Conservation (phyloP, 2,888 invertebrate genomes). For the Cybosia mesomella region DNA sequence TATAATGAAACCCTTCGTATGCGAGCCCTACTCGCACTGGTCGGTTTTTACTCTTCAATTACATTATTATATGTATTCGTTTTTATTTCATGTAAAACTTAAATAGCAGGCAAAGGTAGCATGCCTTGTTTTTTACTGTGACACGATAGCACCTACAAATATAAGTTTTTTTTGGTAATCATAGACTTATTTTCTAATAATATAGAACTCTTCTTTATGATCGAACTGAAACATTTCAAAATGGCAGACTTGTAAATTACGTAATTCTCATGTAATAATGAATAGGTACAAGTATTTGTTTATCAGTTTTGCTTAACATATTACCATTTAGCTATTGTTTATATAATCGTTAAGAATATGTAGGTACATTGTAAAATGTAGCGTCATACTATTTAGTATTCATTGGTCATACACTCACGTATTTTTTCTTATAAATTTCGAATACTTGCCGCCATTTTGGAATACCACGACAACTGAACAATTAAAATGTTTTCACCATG, state of each 20-base stretch:
- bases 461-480: not conserved
- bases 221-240: slow-evolving; percentile 3
- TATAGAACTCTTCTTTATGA: not conserved
- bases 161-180: not conserved
- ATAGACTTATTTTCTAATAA: too few relatives aligned
- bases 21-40: not conserved
- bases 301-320: slow-evolving; percentile 4
- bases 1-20: not conserved
- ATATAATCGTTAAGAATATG: not conserved
- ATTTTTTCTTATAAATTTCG: not conserved
- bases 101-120: too few relatives aligned
- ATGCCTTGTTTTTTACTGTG: not conserved
- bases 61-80: too few relatives aligned
- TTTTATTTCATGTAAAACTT: too few relatives aligned
- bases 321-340: slow-evolving; percentile 5
- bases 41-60: too few relatives aligned
- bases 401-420: not conserved
- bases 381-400: not conserved
- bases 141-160: not conserved
- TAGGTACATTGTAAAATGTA: slow-evolving; percentile 1
- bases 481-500: slow-evolving; percentile 11
- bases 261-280: not conserved
- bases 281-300: not conserved
- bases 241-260: not conserved
- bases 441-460: slow-evolving; percentile 8